A percentile compares a stretch with the other conserved stretches of the same genome.
phyloP scores from a whole-genome alignment of 2,888 invertebrate species.

The Maniola hyperantus region DNA sequence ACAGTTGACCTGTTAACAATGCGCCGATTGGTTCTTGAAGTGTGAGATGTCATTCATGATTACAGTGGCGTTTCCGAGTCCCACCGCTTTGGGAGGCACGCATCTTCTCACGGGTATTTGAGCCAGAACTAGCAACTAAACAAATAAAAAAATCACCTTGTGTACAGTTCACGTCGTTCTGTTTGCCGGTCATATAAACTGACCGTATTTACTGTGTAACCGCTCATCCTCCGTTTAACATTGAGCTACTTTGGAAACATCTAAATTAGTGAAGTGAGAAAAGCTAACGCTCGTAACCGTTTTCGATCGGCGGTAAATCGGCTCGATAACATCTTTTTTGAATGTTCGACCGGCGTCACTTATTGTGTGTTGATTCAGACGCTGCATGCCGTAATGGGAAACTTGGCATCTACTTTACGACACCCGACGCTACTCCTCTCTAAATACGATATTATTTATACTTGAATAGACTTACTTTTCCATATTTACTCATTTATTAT shows the following conservation, averaged over 20 bases:
- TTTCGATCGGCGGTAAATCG: conserved; percentile 75
- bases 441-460: conserved; percentile 61
- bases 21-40: conserved; percentile 57
- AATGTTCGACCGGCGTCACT: conserved; percentile 64
- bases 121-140: conserved; percentile 69
- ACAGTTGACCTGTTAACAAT: conserved; percentile 55
- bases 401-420: conserved; percentile 62
- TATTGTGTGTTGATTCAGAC: conserved; percentile 71
- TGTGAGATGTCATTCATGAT: conserved; percentile 71
- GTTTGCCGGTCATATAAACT: conserved; percentile 67
- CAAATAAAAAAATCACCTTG: conserved; percentile 75
- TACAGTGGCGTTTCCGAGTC: conserved; percentile 50
- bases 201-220: conserved; percentile 70
- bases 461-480: conserved; percentile 59
- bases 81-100: conserved; percentile 53
- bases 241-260: conserved; percentile 78
- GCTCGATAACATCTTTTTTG: conserved; percentile 74
- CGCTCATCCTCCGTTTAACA: conserved; percentile 78
- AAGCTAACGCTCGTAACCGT: conserved; percentile 76
- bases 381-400: conserved; percentile 67
- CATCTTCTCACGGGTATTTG: conserved; percentile 80
- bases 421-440: conserved; percentile 63
- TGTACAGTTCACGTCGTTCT: conserved; percentile 79
- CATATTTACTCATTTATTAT: conserved; percentile 60
- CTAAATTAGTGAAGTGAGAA: conserved; percentile 81